These are phyloP conservation scores for Orcinus orca DNA, from an alignment of 2,113 vertebrate genomes.

Conservation along the genomic window DNA sequence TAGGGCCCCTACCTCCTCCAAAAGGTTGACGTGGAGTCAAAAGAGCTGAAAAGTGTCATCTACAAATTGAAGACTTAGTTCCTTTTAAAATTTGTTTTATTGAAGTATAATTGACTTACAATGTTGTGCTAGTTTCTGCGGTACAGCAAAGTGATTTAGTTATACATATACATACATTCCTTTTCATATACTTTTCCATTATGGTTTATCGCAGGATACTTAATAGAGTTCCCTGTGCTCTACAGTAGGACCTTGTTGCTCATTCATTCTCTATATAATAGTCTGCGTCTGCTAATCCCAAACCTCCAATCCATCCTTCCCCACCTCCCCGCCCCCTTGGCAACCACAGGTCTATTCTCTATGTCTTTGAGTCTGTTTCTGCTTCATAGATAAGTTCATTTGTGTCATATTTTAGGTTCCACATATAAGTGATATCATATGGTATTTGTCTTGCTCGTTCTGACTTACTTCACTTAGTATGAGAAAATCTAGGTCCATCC, in stretches of 20 bases:
- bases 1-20: background rate
- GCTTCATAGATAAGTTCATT: background rate
- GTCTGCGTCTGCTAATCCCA: background rate
- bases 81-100: background rate
- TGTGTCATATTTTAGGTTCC: background rate
- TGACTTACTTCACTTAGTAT: background rate
- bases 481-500: background rate
- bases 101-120: background rate
- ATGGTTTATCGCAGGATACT: background rate
- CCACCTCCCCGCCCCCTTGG: background rate
- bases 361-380: background rate
- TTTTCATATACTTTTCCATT: background rate
- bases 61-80: background rate
- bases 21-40: background rate
- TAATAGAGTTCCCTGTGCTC: background rate
- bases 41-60: background rate
- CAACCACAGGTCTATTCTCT: background rate
- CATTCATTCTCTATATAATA: background rate
- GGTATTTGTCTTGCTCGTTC: background rate
- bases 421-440: background rate
- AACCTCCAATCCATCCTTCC: background rate
- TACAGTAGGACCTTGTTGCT: background rate
- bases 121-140: background rate
- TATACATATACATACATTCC: background rate
- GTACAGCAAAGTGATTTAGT: background rate